Percentiles rank a stretch among this genome's conserved stretches.
Conservation (phyloP, 2,113 vertebrate species). For the Rhegmatorhina hoffmannsi region DNA sequence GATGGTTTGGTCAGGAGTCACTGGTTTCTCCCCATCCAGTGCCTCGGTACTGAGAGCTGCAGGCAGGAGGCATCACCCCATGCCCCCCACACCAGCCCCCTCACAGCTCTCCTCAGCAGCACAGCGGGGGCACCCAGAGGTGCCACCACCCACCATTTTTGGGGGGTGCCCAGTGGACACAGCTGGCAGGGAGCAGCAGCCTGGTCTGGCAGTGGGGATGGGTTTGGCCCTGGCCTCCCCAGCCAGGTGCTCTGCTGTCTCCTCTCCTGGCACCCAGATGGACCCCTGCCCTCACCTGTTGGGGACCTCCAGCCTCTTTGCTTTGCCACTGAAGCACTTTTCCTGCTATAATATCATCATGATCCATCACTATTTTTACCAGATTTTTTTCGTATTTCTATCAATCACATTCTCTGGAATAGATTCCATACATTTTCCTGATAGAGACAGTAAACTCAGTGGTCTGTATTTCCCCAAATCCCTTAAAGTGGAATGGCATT, state of each 20-base stretch:
- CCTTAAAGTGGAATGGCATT: not conserved
- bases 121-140: rapidly evolving
- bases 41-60: not conserved
- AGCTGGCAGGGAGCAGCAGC: not conserved
- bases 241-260: not conserved
- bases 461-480: not conserved
- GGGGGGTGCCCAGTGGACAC: not conserved
- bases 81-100: not conserved
- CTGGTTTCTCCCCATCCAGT: not conserved
- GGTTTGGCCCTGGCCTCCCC: not conserved
- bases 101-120: not conserved
- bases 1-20: not conserved
- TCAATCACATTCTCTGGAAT: not conserved
- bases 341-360: not conserved
- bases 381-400: not conserved
- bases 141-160: not conserved
- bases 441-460: not conserved
- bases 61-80: no score
- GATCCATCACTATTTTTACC: not conserved
- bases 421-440: not conserved
- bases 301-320: not conserved
- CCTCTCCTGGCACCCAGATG: not conserved
- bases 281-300: not conserved
- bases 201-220: not conserved
- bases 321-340: not conserved